Base-by-base conservation (phyloP, 2,797 vertebrate genomes). In the Lutjanus campechanus region DNA sequence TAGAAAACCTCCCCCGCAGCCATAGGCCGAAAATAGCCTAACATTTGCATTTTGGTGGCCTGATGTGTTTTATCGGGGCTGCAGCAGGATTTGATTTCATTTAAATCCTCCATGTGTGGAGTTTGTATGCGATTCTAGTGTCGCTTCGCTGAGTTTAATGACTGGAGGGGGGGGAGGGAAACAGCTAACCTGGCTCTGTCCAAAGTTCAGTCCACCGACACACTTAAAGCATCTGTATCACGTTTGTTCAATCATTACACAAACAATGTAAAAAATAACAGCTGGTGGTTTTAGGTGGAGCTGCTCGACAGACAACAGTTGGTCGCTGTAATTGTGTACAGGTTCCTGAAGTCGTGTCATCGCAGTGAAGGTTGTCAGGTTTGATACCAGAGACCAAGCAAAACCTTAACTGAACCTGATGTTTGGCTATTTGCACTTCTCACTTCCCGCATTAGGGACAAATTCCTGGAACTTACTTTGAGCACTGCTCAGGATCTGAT, bases 11-110 rank as follows among this genome's bases (percentile, higher is more conserved):
- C 12, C 20, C 7, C 17, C 4, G 10, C 7, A 1, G 17, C 71
- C 63, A 63, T 20, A 77, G 49, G 65, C 16, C 20, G 51, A 20
- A 68, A 62, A 65, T 49, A 43, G 13, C 46, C 46, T 36, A 36
- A 19, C 20, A 67, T 49, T 47, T 54, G 15, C 22, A 61, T 67
- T 22, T 64, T 9, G 7, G 12, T 53, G 40, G 53, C 20, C 20
- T 22, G 36, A 11, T 59, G 20, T 56, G 17, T 7, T 58, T 58
- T 22, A 47, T 41, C 36, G 59, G n/a, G 36, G 36, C 20, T 15
- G 8, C 59, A n/a, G 59, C n/a, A 58, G 44, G 8, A 15, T 62
- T 13, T 15, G 29, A 29, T 50, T 61, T 70, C 19, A 62, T 25
- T 22, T 17, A 44, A 44, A 46, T 8, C 43, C 13, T 47, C 22